Conservation (phyloP, 2,888 invertebrate genomes). For the Ormyrus labotus region DNA sequence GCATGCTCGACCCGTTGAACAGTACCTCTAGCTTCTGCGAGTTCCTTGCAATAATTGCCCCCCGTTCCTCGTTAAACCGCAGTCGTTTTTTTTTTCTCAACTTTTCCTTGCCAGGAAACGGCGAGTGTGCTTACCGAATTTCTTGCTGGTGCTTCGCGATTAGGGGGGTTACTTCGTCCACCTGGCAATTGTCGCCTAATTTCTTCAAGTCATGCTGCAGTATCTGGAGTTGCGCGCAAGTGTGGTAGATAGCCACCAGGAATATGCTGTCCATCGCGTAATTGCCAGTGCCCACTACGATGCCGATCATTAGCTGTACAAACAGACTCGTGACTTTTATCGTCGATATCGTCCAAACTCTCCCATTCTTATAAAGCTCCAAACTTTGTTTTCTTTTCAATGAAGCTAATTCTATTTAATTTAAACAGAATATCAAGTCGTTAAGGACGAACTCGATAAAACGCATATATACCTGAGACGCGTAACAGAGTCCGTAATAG, state of each 20-base stretch:
- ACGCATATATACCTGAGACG: slow-evolving; percentile 52
- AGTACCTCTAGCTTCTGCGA: slow-evolving; percentile 61
- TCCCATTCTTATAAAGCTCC: too few species aligned
- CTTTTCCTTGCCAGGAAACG: too few species aligned
- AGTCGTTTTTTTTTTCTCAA: too few species aligned
- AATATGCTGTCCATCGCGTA: slow-evolving; percentile 58
- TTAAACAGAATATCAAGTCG: too few species aligned
- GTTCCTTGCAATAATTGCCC: slow-evolving; percentile 52
- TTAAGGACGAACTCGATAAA: not conserved
- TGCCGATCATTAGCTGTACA: slow-evolving; percentile 52
- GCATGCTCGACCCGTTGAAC: slow-evolving; percentile 61
- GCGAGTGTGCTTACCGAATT: slow-evolving; percentile 36
- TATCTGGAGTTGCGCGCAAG: slow-evolving; percentile 56
- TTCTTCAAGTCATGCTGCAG: slow-evolving; percentile 51
- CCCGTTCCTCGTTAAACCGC: slow-evolving; percentile 8
- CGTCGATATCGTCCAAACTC: too few species aligned
- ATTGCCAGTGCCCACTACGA: slow-evolving; percentile 54
- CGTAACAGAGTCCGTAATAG: slow-evolving; percentile 53
- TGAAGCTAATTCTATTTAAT: too few species aligned
- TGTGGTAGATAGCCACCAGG: slow-evolving; percentile 54
- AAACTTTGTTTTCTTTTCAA: too few species aligned
- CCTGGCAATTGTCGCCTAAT: not conserved
- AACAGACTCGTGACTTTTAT: not conserved
- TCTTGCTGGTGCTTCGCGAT: slow-evolving; percentile 45
- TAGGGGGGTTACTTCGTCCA: not conserved